Percentiles rank a stretch among this genome's conserved stretches.
Conservation (phyloP, 2,888 invertebrate genomes). For the Hartigia nigra region DNA sequence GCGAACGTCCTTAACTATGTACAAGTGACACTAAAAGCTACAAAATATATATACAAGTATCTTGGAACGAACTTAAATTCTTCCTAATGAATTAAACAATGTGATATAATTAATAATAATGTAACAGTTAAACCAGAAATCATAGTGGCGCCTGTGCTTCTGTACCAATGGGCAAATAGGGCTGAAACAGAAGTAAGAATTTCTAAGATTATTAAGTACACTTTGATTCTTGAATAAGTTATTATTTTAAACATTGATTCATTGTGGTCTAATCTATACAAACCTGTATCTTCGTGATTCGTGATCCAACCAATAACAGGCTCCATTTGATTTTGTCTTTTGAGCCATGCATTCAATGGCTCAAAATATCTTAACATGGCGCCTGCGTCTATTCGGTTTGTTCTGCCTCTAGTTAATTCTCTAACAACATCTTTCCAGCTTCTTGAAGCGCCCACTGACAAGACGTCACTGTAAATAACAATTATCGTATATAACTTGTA, state of each 20-base stretch:
- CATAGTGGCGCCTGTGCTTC: background rate
- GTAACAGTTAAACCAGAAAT: background rate
- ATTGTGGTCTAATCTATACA: conserved; percentile 65
- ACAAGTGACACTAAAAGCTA: background rate
- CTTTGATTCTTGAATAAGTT: conserved; percentile 9
- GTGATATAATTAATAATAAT: background rate
- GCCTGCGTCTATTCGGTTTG: conserved; percentile 79
- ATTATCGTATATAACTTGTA: background rate
- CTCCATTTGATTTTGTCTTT: conserved; percentile 79
- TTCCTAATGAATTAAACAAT: background rate
- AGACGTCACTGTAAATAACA: conserved; percentile 70
- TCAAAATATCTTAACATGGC: conserved; percentile 85
- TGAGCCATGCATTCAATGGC: conserved; percentile 82
- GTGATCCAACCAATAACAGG: conserved; percentile 81
- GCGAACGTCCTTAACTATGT: too few relatives aligned
- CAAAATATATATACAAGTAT: background rate
- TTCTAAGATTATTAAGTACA: conserved; percentile 45
- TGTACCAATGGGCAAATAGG: conserved; percentile 61
- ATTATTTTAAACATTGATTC: conserved; percentile 2
- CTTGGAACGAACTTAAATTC: background rate
- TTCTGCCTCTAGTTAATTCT: conserved; percentile 76
- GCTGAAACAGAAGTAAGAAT: conserved; percentile 53
- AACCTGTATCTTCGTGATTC: conserved; percentile 74
- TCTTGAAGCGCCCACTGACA: conserved; percentile 76
- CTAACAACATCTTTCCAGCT: conserved; percentile 80